Conservation (phyloP, 2,113 vertebrate genomes). For the Psephotus haematonotus region DNA sequence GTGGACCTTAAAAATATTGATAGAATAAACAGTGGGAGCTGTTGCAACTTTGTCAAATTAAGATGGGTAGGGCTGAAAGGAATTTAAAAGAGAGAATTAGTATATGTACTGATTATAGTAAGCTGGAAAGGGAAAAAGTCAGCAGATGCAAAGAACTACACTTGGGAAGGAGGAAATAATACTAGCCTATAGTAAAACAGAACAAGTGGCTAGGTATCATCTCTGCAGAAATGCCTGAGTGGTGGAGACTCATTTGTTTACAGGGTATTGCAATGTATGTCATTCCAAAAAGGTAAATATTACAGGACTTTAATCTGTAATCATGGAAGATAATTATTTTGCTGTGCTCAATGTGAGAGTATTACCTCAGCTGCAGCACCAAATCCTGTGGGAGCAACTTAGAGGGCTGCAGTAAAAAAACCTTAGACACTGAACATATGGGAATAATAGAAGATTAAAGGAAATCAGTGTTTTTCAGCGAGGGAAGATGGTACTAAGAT, state of each 20-base stretch:
- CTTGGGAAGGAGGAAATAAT: background rate
- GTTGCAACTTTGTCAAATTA: background rate
- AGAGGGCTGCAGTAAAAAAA: background rate
- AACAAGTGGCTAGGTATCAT: background rate
- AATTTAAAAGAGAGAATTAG: background rate
- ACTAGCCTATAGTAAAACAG: background rate
- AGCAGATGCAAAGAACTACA: background rate
- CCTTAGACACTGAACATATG: background rate
- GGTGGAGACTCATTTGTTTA: background rate
- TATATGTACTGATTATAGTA: background rate
- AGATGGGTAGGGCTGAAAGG: background rate
- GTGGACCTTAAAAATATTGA: background rate
- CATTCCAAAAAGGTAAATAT: background rate
- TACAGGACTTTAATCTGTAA: background rate
- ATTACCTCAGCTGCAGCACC: background rate
- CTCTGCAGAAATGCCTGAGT: background rate
- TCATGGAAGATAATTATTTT: background rate
- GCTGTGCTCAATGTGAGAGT: background rate
- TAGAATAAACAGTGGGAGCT: background rate
- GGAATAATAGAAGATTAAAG: background rate
- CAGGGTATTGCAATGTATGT: background rate
- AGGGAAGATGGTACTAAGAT: background rate
- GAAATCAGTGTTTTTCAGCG: background rate
- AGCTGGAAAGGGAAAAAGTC: background rate
- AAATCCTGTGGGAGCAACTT: background rate